Conservation (phyloP, 2,888 invertebrate species). For the Meandrusa payeni region DNA sequence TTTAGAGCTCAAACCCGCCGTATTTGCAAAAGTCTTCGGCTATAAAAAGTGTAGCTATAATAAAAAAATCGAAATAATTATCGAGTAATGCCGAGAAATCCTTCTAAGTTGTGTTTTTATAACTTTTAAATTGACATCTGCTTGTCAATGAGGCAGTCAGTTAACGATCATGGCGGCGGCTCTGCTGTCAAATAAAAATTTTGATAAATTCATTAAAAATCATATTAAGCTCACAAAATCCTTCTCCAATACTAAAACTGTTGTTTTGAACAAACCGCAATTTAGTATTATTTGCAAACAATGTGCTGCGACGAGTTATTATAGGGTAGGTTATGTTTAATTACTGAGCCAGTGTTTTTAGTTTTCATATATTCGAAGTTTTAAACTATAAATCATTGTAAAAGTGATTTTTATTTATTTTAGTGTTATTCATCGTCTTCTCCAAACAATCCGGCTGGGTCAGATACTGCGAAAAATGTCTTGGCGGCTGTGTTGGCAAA, state of each 20-base stretch:
- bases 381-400: not conserved
- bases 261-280: slow-evolving; percentile 56
- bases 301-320: slow-evolving; percentile 56
- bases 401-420: slow-evolving; percentile 31
- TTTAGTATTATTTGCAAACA: slow-evolving; percentile 52
- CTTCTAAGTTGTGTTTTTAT: too few species aligned
- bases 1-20: too few species aligned
- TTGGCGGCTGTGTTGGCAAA: slow-evolving; percentile 73
- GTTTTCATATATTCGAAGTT: not conserved
- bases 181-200: slow-evolving; percentile 61
- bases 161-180: slow-evolving; percentile 66
- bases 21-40: too few species aligned
- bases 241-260: slow-evolving; percentile 39
- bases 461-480: slow-evolving; percentile 72
- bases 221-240: slow-evolving; percentile 54
- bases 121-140: too few species aligned
- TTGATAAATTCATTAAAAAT: slow-evolving; percentile 60
- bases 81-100: too few species aligned
- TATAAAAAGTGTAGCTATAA: too few species aligned
- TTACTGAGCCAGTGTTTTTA: slow-evolving; percentile 13
- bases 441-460: slow-evolving; percentile 41
- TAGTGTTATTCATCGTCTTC: slow-evolving; percentile 58
- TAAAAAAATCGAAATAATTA: too few species aligned
- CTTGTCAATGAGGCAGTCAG: slow-evolving; percentile 24
- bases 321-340: slow-evolving; percentile 49